Evolutionary conservation across 2,888 invertebrate genomes (phyloP).

Genomic region (Orchesella flavescens): DNA sequence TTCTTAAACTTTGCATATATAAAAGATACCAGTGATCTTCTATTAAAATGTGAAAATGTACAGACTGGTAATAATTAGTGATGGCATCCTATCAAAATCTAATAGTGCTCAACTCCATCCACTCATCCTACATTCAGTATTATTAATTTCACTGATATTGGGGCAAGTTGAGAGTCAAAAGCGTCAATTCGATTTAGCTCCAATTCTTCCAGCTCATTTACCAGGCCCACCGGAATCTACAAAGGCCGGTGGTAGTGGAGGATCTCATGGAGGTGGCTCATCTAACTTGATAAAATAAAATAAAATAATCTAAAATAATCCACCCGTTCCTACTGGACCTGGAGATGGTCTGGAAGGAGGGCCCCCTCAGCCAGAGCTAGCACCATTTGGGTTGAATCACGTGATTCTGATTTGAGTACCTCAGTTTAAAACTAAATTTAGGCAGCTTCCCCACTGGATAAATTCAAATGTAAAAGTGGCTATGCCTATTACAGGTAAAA

Average conservation of each 20-base stretch:
- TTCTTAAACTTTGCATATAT: no score
- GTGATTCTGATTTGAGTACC: conserved; percentile 68
- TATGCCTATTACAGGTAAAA: conserved; percentile 69
- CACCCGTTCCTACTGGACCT: neutral
- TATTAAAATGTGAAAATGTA: no score
- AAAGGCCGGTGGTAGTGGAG: neutral
- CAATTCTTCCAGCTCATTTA: conserved; percentile 54
- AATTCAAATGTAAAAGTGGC: conserved; percentile 63
- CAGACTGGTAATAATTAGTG: no score
- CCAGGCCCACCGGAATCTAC: conserved; percentile 42
- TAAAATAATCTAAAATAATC: conserved; percentile 14
- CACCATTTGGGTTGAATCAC: conserved; percentile 67
- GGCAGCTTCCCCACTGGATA: conserved; percentile 62
- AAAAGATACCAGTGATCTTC: no score
- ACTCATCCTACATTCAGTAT: no score
- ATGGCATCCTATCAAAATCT: no score
- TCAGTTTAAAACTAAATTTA: conserved; percentile 63
- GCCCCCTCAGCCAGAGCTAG: conserved; percentile 9
- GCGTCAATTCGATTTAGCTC: conserved; percentile 34
- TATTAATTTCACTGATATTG: no score
- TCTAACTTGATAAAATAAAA: neutral
- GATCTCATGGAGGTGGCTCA: neutral
- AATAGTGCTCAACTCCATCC: no score
- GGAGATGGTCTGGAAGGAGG: conserved; percentile 19
- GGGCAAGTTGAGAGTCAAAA: conserved; percentile 4